These are phyloP conservation scores for Resseliella maxima DNA, from an alignment of 2,888 invertebrate genomes.

Conservation along the genomic window DNA sequence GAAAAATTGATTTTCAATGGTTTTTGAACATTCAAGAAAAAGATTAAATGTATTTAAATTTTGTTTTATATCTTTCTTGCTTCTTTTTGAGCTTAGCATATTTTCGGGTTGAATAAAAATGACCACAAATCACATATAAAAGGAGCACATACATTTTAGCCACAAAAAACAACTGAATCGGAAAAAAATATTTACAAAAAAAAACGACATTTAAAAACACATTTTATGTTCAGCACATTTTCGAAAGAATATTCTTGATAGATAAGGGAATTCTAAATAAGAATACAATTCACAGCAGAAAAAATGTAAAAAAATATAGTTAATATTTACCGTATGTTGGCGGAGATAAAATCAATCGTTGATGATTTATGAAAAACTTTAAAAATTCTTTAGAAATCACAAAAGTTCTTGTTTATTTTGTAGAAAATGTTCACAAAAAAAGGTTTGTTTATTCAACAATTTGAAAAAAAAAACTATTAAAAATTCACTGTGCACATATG, in stretches of 20 bases:
- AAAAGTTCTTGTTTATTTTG: slow-evolving; percentile 30
- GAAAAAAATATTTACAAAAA: background rate
- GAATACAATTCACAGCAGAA: background rate
- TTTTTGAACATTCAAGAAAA: background rate
- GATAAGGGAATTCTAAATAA: background rate
- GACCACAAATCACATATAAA: slow-evolving; percentile 18
- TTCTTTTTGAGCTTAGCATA: background rate
- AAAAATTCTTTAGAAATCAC: slow-evolving; percentile 26
- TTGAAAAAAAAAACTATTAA: slow-evolving; percentile 7
- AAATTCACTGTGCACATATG: slow-evolving; percentile 45
- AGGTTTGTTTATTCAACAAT: slow-evolving; percentile 28
- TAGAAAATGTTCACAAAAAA: background rate
- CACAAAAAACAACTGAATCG: background rate
- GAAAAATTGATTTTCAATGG: background rate
- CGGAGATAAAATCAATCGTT: background rate
- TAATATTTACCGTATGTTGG: slow-evolving; percentile 26
- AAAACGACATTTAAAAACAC: background rate
- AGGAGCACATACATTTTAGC: background rate
- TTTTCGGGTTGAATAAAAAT: background rate
- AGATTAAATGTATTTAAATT: background rate
- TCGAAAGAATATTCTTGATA: background rate
- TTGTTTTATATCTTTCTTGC: too few species aligned
- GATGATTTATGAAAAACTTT: background rate
- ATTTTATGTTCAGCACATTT: slow-evolving; percentile 18
- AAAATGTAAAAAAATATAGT: background rate